Evolutionary conservation across 2,888 invertebrate genomes (phyloP).

Genomic region (Emmelina monodactyla): DNA sequence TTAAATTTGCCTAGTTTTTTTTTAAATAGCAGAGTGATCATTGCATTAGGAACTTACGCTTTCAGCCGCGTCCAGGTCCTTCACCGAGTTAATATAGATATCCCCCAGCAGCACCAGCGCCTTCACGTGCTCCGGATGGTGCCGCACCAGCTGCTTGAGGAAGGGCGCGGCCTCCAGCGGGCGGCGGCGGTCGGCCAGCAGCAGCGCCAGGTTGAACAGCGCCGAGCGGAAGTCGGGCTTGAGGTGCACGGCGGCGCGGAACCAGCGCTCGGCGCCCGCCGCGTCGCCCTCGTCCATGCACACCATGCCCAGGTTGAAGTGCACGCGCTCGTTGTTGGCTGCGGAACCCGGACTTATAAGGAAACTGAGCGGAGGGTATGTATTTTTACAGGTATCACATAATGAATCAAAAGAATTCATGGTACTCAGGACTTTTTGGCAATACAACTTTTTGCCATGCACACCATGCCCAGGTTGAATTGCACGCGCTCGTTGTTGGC

Average conservation of each 20-base stretch:
- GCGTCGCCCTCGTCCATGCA: slow-evolving; percentile 95
- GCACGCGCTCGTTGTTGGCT: slow-evolving; percentile 87
- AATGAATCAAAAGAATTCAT: too few species aligned
- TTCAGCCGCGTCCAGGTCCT: slow-evolving; percentile 93
- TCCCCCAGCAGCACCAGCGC: slow-evolving; percentile 93
- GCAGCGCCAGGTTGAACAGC: slow-evolving; percentile 90
- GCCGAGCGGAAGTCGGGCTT: slow-evolving; percentile 93
- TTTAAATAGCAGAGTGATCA: too few species aligned
- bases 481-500: slow-evolving; percentile 89
- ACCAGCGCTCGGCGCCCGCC: slow-evolving; percentile 89
- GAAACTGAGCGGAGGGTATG: too few species aligned
- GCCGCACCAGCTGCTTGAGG: slow-evolving; percentile 86
- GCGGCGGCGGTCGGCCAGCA: slow-evolving; percentile 86
- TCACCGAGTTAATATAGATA: slow-evolving; percentile 94
- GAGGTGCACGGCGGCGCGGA: slow-evolving; percentile 85
- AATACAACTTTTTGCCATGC: too few species aligned
- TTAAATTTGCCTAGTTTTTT: too few species aligned
- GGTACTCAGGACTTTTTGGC: too few species aligned
- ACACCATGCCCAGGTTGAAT: slow-evolving; percentile 95
- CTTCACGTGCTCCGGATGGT: slow-evolving; percentile 94
- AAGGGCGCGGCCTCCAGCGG: slow-evolving; percentile 93
- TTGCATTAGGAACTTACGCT: slow-evolving; percentile 82
- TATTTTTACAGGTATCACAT: too few species aligned
- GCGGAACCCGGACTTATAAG: too few species aligned
- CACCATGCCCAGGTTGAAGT: slow-evolving; percentile 96